Percentiles rank a stretch among this genome's conserved stretches.
Evolutionary conservation across 2,888 invertebrate species (phyloP).

Genomic region (Rhimphoctona megacephalus): DNA sequence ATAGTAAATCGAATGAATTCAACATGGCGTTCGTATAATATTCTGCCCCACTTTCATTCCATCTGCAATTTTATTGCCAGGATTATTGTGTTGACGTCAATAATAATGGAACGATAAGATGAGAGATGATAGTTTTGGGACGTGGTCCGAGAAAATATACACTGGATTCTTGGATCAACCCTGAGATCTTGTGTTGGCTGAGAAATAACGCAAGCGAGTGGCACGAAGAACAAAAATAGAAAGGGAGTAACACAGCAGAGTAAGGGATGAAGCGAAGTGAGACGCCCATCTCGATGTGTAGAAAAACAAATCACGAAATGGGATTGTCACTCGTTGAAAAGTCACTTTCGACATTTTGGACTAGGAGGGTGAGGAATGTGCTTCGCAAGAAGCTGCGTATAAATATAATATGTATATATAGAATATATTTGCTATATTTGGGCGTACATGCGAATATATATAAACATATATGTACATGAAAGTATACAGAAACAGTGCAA

Average conservation of each 20-base stretch:
- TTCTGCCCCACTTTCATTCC: conserved; percentile 1
- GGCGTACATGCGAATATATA: not conserved
- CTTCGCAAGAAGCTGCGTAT: conserved; percentile 12
- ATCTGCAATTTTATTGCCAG: conserved; percentile 1
- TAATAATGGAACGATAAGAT: conserved; percentile 8
- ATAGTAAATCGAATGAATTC: not conserved
- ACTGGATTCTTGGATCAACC: conserved; percentile 27
- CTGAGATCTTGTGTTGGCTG: conserved; percentile 26
- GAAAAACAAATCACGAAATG: conserved; percentile 63
- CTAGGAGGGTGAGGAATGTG: conserved; percentile 13
- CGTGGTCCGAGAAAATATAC: conserved; percentile 17
- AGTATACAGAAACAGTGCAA: not conserved
- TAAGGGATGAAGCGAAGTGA: conserved; percentile 27
- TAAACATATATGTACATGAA: not conserved
- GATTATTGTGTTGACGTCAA: conserved; percentile 17
- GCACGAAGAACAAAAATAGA: conserved; percentile 7
- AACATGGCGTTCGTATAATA: not conserved
- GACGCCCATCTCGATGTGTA: not conserved
- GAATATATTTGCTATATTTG: not conserved
- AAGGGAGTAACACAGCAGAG: not conserved
- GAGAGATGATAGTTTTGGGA: conserved; percentile 5
- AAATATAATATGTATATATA: conserved; percentile 20
- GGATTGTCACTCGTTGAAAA: conserved; percentile 67
- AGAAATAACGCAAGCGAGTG: conserved; percentile 19
- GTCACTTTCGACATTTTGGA: conserved; percentile 55